phyloP scores from a whole-genome alignment of 2,888 invertebrate species.

The Melanargia galathea region DNA sequence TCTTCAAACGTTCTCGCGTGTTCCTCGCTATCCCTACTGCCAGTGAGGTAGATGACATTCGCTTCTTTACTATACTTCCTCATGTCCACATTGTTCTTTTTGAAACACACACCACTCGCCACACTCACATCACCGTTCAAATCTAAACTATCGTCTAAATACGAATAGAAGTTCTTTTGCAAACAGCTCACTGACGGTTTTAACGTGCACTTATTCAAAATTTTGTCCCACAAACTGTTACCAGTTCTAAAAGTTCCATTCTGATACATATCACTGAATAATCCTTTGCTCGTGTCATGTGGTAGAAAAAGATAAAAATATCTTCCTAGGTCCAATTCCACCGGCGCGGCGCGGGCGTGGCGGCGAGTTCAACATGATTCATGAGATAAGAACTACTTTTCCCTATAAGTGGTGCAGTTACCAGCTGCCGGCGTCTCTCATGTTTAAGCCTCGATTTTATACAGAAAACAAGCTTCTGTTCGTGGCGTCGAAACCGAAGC shows the following conservation, averaged over 20 bases:
- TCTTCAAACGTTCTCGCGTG: conserved; percentile 57
- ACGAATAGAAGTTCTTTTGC: conserved; percentile 89
- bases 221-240: conserved; percentile 87
- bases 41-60: conserved; percentile 74
- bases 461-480: background rate
- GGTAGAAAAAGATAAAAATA: conserved; percentile 17
- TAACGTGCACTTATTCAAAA: conserved; percentile 86
- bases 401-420: conserved; percentile 23
- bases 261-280: conserved; percentile 64
- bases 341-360: too few species aligned
- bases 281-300: conserved; percentile 54
- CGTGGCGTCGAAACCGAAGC: background rate
- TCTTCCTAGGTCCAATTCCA: background rate
- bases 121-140: conserved; percentile 85
- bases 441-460: background rate
- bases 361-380: conserved; percentile 21
- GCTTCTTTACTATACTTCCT: conserved; percentile 80
- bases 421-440: background rate
- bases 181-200: conserved; percentile 87
- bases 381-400: conserved; percentile 24
- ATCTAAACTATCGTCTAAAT: conserved; percentile 85
- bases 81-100: conserved; percentile 84
- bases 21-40: conserved; percentile 55
- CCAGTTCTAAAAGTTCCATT: conserved; percentile 81
- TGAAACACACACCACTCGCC: conserved; percentile 84